Conservation (phyloP, 2,113 vertebrate species). For the Proterorhinus semilunaris region DNA sequence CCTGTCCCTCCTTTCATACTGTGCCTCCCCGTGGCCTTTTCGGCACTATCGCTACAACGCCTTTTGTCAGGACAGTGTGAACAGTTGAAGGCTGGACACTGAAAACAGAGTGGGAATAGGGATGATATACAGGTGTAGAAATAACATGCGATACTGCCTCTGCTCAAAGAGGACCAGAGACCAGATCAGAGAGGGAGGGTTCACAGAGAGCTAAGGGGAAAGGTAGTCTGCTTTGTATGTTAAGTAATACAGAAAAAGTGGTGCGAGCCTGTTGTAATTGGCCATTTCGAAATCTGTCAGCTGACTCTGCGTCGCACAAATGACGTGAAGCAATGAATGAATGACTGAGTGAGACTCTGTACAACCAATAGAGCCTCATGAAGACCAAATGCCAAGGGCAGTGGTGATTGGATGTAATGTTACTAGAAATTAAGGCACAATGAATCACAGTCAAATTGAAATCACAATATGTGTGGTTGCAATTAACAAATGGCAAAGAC, state of each 20-base stretch:
- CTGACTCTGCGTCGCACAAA: not conserved
- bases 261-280: not conserved
- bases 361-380: no score
- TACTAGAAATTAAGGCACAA: no score
- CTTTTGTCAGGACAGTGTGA: slow-evolving; percentile 15
- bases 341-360: no score
- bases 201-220: slow-evolving; percentile 34
- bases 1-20: slow-evolving; percentile 26
- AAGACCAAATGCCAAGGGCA: no score
- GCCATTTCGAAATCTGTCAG: not conserved
- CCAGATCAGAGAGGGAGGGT: slow-evolving; percentile 36
- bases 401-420: no score
- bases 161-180: no score
- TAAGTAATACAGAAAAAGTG: not conserved
- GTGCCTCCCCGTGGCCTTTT: slow-evolving; percentile 23
- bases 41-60: slow-evolving; percentile 10
- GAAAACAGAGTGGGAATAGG: not conserved
- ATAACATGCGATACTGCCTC: slow-evolving; percentile 14
- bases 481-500: no score
- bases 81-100: not conserved
- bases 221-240: slow-evolving; percentile 11
- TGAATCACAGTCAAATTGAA: no score
- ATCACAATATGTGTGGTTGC: no score
- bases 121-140: not conserved
- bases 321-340: no score